phyloP scores from a whole-genome alignment of 2,113 vertebrate genomes.

The Syngnathus scovelli region DNA sequence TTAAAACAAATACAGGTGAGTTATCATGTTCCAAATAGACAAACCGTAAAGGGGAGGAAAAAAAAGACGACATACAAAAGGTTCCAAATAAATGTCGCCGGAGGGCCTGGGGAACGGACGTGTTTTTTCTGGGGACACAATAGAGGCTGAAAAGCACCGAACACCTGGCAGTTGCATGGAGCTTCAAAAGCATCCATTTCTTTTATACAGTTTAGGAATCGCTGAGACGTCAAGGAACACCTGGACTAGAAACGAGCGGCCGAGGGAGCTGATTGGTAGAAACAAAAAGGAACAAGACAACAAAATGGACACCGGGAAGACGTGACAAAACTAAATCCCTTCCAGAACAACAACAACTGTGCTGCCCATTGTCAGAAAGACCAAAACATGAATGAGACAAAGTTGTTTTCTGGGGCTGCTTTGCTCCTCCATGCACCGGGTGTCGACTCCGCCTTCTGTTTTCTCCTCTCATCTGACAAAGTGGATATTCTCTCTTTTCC shows the following conservation, averaged over 20 bases:
- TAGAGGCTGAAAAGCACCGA: conserved; percentile 35
- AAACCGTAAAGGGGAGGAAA: conserved; percentile 15
- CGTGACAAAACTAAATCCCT: background rate
- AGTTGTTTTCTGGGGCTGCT: background rate
- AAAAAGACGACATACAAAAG: conserved; percentile 40
- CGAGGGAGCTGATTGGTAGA: too few species aligned
- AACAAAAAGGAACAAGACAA: background rate
- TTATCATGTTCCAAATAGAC: conserved; percentile 28
- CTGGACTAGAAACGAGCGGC: too few species aligned
- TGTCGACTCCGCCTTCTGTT: background rate
- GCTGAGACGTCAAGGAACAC: background rate
- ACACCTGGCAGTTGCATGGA: conserved; percentile 57
- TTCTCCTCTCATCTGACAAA: background rate
- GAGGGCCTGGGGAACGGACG: conserved; percentile 40
- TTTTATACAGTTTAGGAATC: background rate
- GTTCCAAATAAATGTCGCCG: conserved; percentile 38
- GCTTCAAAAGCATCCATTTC: conserved; percentile 54
- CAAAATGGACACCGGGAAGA: background rate
- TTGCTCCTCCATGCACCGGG: background rate
- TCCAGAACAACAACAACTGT: too few species aligned
- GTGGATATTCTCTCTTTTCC: background rate
- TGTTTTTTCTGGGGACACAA: conserved; percentile 55
- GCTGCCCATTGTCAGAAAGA: background rate
- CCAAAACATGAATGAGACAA: background rate
- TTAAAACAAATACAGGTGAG: conserved; percentile 36